Evolutionary conservation across 2,113 vertebrate species (phyloP).

Genomic region (Labrus mixtus): DNA sequence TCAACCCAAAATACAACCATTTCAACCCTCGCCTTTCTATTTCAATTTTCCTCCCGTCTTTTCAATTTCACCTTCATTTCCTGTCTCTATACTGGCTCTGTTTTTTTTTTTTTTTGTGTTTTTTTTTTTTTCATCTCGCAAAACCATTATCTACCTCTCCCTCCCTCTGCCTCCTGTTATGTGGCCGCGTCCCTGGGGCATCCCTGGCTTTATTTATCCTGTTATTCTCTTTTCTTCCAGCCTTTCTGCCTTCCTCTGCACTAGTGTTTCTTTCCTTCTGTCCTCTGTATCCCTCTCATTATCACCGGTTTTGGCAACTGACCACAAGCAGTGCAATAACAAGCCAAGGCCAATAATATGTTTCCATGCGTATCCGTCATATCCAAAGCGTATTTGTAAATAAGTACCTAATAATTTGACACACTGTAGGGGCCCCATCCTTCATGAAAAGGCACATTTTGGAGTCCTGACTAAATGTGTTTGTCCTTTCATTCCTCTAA

Average conservation of each 20-base stretch:
- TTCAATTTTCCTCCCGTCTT: constrained; percentile 60
- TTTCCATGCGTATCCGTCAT: constrained; percentile 15
- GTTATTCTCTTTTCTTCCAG: constrained; percentile 14
- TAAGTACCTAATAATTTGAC: constrained; percentile 14
- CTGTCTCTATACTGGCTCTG: constrained; percentile 30
- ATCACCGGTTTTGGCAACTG: constrained; percentile 14
- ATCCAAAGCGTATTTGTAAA: constrained; percentile 17
- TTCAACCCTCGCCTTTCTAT: constrained; percentile 16
- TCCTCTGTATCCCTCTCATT: neutral
- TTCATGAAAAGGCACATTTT: constrained; percentile 66
- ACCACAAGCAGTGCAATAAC: constrained; percentile 23
- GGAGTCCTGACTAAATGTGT: constrained; percentile 62
- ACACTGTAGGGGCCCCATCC: constrained; percentile 9
- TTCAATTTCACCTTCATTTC: constrained; percentile 71
- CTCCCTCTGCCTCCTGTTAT: constrained; percentile 9
- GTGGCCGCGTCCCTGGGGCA: constrained; percentile 31
- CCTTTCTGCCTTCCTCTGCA: neutral
- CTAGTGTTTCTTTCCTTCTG: constrained; percentile 20
- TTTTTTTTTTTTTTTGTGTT: constrained; percentile 22
- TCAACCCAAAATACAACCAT: constrained; percentile 27
- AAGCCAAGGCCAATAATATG: constrained; percentile 7
- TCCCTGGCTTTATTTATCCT: constrained; percentile 52
- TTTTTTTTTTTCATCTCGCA: constrained; percentile 27
- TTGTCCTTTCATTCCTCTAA: constrained; percentile 54
- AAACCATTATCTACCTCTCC: constrained; percentile 53